Evolutionary conservation across 2,797 vertebrate genomes (phyloP).

Genomic region (Acridotheres tristis): DNA sequence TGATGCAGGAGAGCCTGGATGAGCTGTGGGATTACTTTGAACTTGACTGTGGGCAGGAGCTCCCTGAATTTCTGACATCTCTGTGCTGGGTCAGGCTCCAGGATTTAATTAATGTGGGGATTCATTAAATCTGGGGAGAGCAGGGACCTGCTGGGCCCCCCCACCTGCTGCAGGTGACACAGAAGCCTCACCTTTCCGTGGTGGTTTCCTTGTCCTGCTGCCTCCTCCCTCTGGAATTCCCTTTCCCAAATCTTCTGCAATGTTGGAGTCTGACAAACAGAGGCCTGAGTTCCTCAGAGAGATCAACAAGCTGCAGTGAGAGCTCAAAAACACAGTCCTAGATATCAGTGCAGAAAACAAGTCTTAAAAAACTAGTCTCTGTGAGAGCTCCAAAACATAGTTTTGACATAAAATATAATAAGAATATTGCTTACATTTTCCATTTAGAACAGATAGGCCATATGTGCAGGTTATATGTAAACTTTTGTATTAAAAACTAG

Average conservation of each 20-base stretch:
- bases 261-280: too few relatives aligned
- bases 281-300: too few relatives aligned
- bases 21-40: neutral
- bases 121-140: neutral
- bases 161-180: neutral
- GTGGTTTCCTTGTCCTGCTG: neutral
- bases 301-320: too few relatives aligned
- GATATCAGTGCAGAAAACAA: too few relatives aligned
- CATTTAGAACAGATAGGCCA: too few relatives aligned
- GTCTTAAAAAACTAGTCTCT: too few relatives aligned
- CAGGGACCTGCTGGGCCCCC: neutral
- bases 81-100: neutral
- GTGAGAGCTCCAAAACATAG: too few relatives aligned
- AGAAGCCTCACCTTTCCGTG: neutral
- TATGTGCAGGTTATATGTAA: too few relatives aligned
- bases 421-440: too few relatives aligned
- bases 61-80: neutral
- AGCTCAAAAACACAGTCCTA: too few relatives aligned
- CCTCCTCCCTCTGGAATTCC: neutral
- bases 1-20: rapidly evolving
- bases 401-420: too few relatives aligned
- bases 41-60: neutral
- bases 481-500: too few relatives aligned
- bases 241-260: neutral
- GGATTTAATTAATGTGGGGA: neutral